Conservation (phyloP, 2,797 vertebrate species). For the Fistularia tabacaria region DNA sequence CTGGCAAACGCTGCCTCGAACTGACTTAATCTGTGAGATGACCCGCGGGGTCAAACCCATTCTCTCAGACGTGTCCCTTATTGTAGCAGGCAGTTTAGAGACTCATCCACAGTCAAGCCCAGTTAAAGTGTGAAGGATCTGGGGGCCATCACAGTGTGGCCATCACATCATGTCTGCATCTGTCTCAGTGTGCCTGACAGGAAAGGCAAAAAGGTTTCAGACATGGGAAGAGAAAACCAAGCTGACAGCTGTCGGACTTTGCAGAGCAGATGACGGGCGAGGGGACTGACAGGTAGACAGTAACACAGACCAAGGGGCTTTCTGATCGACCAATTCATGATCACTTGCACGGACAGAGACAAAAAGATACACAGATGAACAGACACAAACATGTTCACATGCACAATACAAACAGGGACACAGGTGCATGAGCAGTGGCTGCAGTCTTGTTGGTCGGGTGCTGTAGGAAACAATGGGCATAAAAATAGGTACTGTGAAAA, state of each 20-base stretch:
- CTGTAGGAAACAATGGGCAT: slow-evolving; percentile 57
- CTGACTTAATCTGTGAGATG: slow-evolving; percentile 63
- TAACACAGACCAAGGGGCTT: slow-evolving; percentile 19
- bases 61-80: slow-evolving; percentile 71
- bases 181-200: slow-evolving; percentile 63
- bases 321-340: slow-evolving; percentile 37
- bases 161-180: slow-evolving; percentile 70
- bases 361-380: slow-evolving; percentile 13
- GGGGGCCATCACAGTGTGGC: slow-evolving; percentile 66
- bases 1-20: slow-evolving; percentile 35
- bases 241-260: slow-evolving; percentile 62
- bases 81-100: slow-evolving; percentile 69
- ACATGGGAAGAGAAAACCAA: slow-evolving; percentile 24
- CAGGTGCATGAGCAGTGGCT: slow-evolving; percentile 55
- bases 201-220: slow-evolving; percentile 46
- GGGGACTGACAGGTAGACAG: slow-evolving; percentile 38
- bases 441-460: slow-evolving; percentile 25
- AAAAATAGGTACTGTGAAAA: slow-evolving; percentile 43
- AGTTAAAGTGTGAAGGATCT: slow-evolving; percentile 69
- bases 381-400: slow-evolving; percentile 27
- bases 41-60: slow-evolving; percentile 73
- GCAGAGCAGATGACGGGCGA: slow-evolving; percentile 46
- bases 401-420: slow-evolving; percentile 42
- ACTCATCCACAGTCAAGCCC: slow-evolving; percentile 71
- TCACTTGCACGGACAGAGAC: slow-evolving; percentile 12